phyloP scores from a whole-genome alignment of 2,888 invertebrate genomes.

The Drepana falcataria region DNA sequence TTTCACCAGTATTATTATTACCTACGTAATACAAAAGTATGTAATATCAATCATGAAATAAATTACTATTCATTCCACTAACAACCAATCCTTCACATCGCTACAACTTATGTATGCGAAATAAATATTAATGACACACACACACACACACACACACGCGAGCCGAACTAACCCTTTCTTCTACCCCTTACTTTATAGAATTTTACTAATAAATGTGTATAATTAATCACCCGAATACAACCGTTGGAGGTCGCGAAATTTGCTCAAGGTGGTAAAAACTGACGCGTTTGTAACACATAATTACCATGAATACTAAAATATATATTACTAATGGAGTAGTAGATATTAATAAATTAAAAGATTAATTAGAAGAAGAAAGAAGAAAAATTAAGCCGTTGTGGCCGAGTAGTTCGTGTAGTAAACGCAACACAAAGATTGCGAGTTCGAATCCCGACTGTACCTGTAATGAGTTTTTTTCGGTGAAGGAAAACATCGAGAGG shows the following conservation, averaged over 20 bases:
- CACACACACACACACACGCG: constrained; percentile 30
- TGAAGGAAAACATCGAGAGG: no score
- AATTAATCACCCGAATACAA: constrained; percentile 72
- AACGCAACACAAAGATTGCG: no score
- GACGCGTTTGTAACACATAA: constrained; percentile 5
- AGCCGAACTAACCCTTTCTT: constrained; percentile 61
- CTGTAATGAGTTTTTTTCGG: no score
- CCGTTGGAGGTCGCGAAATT: constrained; percentile 24
- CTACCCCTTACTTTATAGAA: constrained; percentile 49
- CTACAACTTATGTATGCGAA: constrained; percentile 59
- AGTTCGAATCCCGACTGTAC: no score
- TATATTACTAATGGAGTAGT: neutral
- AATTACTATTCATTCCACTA: constrained; percentile 18
- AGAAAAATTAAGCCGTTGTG: no score
- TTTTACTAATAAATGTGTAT: constrained; percentile 75
- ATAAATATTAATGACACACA: constrained; percentile 69
- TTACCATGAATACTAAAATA: constrained; percentile 2
- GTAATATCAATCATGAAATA: constrained; percentile 7
- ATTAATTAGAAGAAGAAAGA: no score
- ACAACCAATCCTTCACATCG: constrained; percentile 40
- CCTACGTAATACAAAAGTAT: neutral
- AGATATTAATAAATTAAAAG: no score
- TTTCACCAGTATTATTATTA: no score
- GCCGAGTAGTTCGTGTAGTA: no score
- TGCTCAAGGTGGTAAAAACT: constrained; percentile 14